These are phyloP conservation scores for Cordilura impudica DNA, from an alignment of 2,888 invertebrate species.

Conservation along the genomic window DNA sequence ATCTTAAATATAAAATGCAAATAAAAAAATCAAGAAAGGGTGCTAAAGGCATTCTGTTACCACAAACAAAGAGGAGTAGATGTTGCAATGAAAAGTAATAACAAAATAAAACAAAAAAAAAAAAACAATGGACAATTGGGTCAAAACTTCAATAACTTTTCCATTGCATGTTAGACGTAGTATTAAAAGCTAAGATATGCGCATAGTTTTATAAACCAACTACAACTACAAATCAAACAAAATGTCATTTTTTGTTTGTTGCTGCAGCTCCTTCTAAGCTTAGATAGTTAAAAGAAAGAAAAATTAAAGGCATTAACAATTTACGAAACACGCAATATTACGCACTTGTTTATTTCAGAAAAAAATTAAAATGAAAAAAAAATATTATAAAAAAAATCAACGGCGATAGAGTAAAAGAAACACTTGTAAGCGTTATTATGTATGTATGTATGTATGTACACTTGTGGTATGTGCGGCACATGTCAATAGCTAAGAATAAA, in stretches of 20 bases:
- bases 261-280: slow-evolving; percentile 9
- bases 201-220: slow-evolving; percentile 52
- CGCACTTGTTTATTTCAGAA: slow-evolving; percentile 47
- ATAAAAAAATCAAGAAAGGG: slow-evolving; percentile 14
- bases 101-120: not conserved
- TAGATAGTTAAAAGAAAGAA: not conserved
- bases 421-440: slow-evolving; percentile 50
- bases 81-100: slow-evolving; percentile 11
- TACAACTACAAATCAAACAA: slow-evolving; percentile 58
- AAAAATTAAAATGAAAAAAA: slow-evolving; percentile 1
- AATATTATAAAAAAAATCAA: slow-evolving; percentile 5
- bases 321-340: slow-evolving; percentile 56
- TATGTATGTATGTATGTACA: slow-evolving; percentile 27
- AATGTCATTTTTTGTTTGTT: slow-evolving; percentile 50
- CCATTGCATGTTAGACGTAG: slow-evolving; percentile 2
- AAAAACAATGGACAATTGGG: slow-evolving; percentile 51
- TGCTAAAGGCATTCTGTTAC: slow-evolving; percentile 46
- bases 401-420: slow-evolving; percentile 8
- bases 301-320: slow-evolving; percentile 27
- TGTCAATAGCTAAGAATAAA: slow-evolving; percentile 44
- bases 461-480: slow-evolving; percentile 56
- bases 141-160: slow-evolving; percentile 55
- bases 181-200: slow-evolving; percentile 58
- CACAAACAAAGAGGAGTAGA: slow-evolving; percentile 8
- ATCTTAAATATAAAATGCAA: slow-evolving; percentile 8